Evolutionary conservation across 2,888 invertebrate species (phyloP), one percentile per base, ranked within the genome.

Genomic region (Polietes domitor): DNA sequence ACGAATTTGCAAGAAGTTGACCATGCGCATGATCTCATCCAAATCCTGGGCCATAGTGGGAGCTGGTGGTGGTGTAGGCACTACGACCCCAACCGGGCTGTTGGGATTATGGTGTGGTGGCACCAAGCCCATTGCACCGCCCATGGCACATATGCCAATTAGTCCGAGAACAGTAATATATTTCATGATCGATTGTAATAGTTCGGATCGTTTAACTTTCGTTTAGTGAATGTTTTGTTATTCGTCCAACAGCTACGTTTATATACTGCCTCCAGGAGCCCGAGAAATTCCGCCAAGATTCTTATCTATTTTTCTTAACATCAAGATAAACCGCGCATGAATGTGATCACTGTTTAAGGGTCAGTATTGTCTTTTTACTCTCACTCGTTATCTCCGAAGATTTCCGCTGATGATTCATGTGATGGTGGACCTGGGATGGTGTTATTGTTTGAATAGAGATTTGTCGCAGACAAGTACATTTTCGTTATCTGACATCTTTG

Each of bases 1-100:
- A 12, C 85, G 85, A 2, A 92, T 43, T 2, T 87, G 87, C 24
- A 87, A 83, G 6, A 86, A 83, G 41, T 85, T 85, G 21, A 86
- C 41, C 32, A 87, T 73, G 24, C 37, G 65, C 24, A 65, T 21
- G 1, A 87, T 63, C 58, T 85, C 82, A 21, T 82, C 77, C 5
- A 86, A 61, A 58, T 85, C 87, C 53, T 86, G 85, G 1, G 72
- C 75, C 53, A 87, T 73, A n/a, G 85, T 86, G 9, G 84, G 61
- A 17, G 70, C 53, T 17, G 77, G 73, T 21, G 82, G 71, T 47
- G 65, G 80, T 74, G 80, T 63, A 0, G 77, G 26, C 12, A 77
- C 12, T 17, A 77, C 65, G n/a, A 19, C 41, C 10, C 72, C 15
- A 26, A 61, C 9, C 10, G 7, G 12, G 12, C 17, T 2, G 7